Base-by-base conservation (phyloP, 92 coral and sea anemone genomes). In the Parazoanthus swiftii region DNA sequence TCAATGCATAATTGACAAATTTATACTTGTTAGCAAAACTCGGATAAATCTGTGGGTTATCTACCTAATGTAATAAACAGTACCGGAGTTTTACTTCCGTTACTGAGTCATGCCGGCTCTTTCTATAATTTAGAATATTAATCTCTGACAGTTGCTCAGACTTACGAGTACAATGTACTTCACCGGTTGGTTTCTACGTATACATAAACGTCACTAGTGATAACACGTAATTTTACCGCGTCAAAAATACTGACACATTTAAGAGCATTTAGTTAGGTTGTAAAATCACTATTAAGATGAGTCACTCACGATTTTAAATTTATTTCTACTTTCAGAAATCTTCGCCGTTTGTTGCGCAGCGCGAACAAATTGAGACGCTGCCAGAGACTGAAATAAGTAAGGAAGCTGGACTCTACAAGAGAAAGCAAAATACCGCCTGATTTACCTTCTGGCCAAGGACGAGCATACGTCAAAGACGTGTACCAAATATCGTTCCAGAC, bases 331-430 rank as follows among this genome's bases (percentile, higher is more conserved):
- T 84, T 21, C 87, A 84, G 87, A 72, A 84, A 84, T 84, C 79
- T 84, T 71, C 87, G 87, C 79, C 87, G 87, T 46, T 21, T 70
- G 79, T 71, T 84, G 46, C 87, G 87, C 39, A 48, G 46, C 65
- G 87, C 71, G 75, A 84, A 84, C 70, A 84, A 84, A 48, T 35
- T 7, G 87, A 84, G 87, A 68, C 87, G 87, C 44, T 84, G 87
- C 68, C 87, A 84, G 44, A 84, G 79, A 20, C 65, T 71, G 18
- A 84, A 56, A 5, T 84, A 42, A 84, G 63, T 71, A 70, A 68
- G 3, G 23, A 44, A 25, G 58, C 59, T 15, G 46, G 48, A 66
- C 42, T 82, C 86, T n/a, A 42, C 35, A 20, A 81, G 86, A 68
- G 56, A 20, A 33, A 70, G 51, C 13, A 72, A 71, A 84, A 70